Evolutionary conservation across 1,140 invertebrate genomes (phyloP), one percentile per base, ranked within the genome.

Genomic region (Battus philenor): DNA sequence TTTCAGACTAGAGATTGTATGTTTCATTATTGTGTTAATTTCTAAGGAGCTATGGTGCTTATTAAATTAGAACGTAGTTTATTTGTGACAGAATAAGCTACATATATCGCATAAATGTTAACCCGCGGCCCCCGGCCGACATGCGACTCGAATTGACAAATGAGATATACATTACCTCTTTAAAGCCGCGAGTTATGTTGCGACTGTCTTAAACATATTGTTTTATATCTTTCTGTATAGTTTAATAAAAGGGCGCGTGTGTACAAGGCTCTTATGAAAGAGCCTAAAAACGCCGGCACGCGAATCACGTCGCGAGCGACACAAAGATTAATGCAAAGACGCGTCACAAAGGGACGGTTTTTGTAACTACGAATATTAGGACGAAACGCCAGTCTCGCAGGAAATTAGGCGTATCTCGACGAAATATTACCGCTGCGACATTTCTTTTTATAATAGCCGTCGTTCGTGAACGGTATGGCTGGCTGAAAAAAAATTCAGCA

Each of bases 251-350:
- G 8, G 1, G 30, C 8, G 4, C 8, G n/a, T 34, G 32, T 34
- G 17, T 18, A 0, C 2, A 2, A 17, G 10, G 8, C 32, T 6
- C 16, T 34, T 34, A 17, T 34, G 12, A 9, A 29, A 9, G 26
- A 34, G 5, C 10, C n/a, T 34, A 20, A 34, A 18, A 20, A 15
- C 7, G 30, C 17, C 15, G 31, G 9, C 9, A 20, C 2, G 17
- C 16, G 32, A 34, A 34, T 34, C 32, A 34, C 32, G 12, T 15
- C 12, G 9, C 9, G 16, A 15, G 9, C 32, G 15, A 5, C 17
- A 16, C n/a, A 29, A 20, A 34, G 32, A 34, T 34, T 34, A 34
- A 34, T 34, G 32, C 32, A 34, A 34, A 34, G 32, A 34, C 32
- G 32, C 32, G 32, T 34, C 32, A 34, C 32, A 34, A 34, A 34